Base-by-base conservation (phyloP, 2,888 invertebrate species). In the Salpingus planirostris region DNA sequence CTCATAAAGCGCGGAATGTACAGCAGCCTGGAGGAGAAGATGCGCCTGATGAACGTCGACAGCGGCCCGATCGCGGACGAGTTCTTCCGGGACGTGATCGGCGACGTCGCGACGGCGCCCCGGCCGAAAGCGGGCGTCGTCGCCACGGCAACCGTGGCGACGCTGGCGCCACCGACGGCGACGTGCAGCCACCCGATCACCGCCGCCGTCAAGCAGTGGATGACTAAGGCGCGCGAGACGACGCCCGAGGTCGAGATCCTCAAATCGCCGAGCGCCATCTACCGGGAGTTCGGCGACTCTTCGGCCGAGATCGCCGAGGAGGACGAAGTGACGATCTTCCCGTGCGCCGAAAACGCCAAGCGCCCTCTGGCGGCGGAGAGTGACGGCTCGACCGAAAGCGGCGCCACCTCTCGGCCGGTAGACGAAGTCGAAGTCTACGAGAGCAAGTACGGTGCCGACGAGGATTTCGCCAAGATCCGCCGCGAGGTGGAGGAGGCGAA, bases 201-300 rank as follows among this genome's bases (percentile, higher is more conserved):
- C 2, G 62, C 68, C 26, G 76, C 76, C 1, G 76, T 77, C 1
- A 72, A 66, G 27, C 68, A 72, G 31, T 77, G 77, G 77, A 65
- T 76, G 44, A 60, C 62, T 25, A 60, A 61, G 40, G 64, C 63
- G 3, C 50, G 64, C 7, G 65, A 66, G 42, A 58, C 50, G 10
- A 64, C 64, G 4, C 66, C 66, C 0, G 65, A 65, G 23, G 51
- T 65, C 3, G 64, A 65, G 33, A 52, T 66, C 26, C 49, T 65
- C 25, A 64, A 65, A 37, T 61, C 60, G 36, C 65, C 65, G 5
- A 54, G 52, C 29, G 55, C 57, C 10, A 60, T 65, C 21, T 52
- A 55, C 31, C 52, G 52, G 35, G 61, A 65, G 38, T 54, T 62
- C 26, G 29, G 44, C 25, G 37, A 36, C 38, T n/a, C n/a, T n/a